These are phyloP conservation scores for Actenoides hombroni DNA, from an alignment of 2,113 vertebrate genomes.

Conservation along the genomic window DNA sequence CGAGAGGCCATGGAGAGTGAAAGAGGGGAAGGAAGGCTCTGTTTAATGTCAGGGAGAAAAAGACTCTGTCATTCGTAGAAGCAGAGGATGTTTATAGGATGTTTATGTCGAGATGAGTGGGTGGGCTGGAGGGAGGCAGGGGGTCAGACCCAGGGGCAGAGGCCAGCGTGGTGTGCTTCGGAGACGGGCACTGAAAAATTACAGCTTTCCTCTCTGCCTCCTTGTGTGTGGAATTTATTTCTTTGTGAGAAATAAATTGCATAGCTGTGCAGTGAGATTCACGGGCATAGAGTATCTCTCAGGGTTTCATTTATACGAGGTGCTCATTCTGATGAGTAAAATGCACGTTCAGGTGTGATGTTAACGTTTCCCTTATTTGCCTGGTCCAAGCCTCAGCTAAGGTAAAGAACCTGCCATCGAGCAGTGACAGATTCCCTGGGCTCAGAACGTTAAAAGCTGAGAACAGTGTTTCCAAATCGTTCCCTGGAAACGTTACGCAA, in stretches of 20 bases:
- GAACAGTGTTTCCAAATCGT: background rate
- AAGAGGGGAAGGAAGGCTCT: background rate
- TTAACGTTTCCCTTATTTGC: background rate
- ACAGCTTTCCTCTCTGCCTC: background rate
- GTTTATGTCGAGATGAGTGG: background rate
- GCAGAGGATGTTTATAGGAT: background rate
- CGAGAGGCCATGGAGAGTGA: background rate
- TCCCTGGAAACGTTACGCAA: background rate
- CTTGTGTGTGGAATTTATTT: background rate
- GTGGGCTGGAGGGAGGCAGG: background rate
- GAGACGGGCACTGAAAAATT: background rate
- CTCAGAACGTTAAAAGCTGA: background rate
- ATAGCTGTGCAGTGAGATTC: background rate
- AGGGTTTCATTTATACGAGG: background rate
- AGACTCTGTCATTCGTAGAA: accelerated
- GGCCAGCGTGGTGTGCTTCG: background rate
- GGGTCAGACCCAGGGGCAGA: background rate
- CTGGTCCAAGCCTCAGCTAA: background rate
- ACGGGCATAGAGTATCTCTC: too few species aligned
- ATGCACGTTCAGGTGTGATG: background rate
- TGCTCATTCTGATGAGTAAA: background rate
- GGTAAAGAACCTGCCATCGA: background rate
- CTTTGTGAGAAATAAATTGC: background rate
- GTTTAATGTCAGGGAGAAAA: background rate
- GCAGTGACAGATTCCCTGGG: background rate